Conservation (phyloP, 2,113 vertebrate genomes). For the Anser cygnoides region DNA sequence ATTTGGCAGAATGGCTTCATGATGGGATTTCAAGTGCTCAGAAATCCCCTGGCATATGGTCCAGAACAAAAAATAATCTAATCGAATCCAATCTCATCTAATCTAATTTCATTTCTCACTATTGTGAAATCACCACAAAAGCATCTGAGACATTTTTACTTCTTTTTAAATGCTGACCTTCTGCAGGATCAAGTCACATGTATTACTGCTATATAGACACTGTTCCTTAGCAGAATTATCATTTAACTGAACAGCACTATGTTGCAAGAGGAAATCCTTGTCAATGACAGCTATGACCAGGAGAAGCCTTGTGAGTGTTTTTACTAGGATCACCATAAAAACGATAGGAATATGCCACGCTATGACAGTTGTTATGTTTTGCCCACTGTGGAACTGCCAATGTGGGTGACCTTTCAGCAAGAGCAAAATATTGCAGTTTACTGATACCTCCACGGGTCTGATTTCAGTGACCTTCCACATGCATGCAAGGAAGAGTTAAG, state of each 20-base stretch:
- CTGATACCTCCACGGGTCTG: not conserved
- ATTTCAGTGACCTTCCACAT: not conserved
- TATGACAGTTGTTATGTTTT: not conserved
- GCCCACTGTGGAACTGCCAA: not conserved
- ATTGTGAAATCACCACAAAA: not conserved
- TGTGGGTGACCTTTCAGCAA: not conserved
- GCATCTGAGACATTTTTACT: not conserved
- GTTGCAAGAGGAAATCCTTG: not conserved
- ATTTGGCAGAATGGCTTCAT: not conserved
- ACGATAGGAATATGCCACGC: not conserved
- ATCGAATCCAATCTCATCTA: not conserved
- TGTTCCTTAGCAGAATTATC: not conserved
- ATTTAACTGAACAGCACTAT: not conserved
- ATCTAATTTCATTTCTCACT: not conserved
- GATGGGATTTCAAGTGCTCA: not conserved
- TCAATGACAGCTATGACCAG: not conserved
- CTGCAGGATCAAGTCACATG: not conserved
- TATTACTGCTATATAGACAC: not conserved
- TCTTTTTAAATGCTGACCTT: not conserved
- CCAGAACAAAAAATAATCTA: not conserved
- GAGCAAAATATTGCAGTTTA: not conserved
- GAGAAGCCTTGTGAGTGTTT: not conserved
- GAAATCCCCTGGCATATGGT: not conserved
- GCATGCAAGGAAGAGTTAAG: not conserved
- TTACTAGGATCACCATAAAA: not conserved